These are phyloP conservation scores for Onthophagus taurus DNA, from an alignment of 1,140 invertebrate species.

Conservation along the genomic window DNA sequence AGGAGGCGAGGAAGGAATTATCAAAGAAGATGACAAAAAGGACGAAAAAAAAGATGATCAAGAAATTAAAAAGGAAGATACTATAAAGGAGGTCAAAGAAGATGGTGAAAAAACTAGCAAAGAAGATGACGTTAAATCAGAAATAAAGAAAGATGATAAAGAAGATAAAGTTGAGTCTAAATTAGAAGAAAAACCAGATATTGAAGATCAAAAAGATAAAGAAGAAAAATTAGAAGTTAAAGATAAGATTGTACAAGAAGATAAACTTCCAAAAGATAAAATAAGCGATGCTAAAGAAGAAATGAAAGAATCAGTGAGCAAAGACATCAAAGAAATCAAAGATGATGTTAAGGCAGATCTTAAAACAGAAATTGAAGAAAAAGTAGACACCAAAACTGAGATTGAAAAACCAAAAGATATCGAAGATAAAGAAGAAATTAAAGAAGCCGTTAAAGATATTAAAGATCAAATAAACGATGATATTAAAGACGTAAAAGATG, in stretches of 20 bases:
- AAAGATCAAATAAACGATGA: conserved; percentile 1
- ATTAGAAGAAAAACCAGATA: not conserved
- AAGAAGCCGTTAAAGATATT: conserved; percentile 6
- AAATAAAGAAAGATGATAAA: not conserved
- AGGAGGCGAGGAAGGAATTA: conserved; percentile 16
- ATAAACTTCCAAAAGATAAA: not conserved
- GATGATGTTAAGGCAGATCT: conserved; percentile 19
- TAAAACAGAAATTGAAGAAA: conserved; percentile 13
- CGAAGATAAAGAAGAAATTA: not conserved
- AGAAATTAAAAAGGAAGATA: not conserved
- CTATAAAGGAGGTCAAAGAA: conserved; percentile 11
- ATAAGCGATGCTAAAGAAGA: conserved; percentile 6
- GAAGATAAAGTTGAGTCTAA: conserved; percentile 8
- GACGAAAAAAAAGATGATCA: conserved; percentile 9
- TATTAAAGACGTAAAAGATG: conserved; percentile 4
- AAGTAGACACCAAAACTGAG: not conserved
- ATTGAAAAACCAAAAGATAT: not conserved
- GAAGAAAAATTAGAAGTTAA: conserved; percentile 1
- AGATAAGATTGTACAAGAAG: conserved; percentile 2
- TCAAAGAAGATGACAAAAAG: conserved; percentile 13
- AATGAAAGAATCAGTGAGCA: conserved; percentile 1
- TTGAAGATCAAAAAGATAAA: not conserved
- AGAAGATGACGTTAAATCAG: conserved; percentile 12
- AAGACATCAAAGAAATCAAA: conserved; percentile 13
- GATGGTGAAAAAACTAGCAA: conserved; percentile 12